Evolutionary conservation across 2,888 invertebrate species (phyloP).

Genomic region (Prenolepis imparis): DNA sequence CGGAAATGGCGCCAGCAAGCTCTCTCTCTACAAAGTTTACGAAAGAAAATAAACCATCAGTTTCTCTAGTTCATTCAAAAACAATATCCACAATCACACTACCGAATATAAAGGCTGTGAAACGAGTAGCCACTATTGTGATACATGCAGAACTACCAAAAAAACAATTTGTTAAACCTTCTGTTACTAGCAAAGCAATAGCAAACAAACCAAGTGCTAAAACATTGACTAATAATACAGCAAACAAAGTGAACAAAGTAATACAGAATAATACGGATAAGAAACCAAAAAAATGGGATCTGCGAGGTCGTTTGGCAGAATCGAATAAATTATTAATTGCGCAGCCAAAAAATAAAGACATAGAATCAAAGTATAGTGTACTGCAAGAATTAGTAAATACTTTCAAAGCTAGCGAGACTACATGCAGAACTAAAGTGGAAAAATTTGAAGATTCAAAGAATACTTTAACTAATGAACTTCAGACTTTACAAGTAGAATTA

Average conservation of each 20-base stretch:
- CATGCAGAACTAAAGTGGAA: conserved; percentile 72
- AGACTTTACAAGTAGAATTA: conserved; percentile 87
- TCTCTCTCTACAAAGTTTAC: conserved; percentile 55
- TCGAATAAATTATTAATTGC: conserved; percentile 88
- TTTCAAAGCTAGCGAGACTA: conserved; percentile 71
- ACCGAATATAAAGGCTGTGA: conserved; percentile 72
- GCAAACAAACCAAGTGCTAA: conserved; percentile 74
- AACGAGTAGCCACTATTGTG: conserved; percentile 73
- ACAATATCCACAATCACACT: conserved; percentile 73
- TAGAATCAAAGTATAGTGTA: conserved; percentile 78
- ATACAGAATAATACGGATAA: conserved; percentile 74
- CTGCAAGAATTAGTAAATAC: conserved; percentile 72
- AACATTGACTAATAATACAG: conserved; percentile 36
- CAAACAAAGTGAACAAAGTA: conserved; percentile 68
- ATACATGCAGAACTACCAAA: conserved; percentile 73
- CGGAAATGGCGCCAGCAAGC: not conserved
- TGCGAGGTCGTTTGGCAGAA: conserved; percentile 81
- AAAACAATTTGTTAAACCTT: conserved; percentile 72
- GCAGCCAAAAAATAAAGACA: conserved; percentile 90
- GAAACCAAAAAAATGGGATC: conserved; percentile 81
- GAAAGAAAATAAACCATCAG: conserved; percentile 78
- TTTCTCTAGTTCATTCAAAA: conserved; percentile 72
- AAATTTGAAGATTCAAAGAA: conserved; percentile 78
- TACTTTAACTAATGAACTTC: conserved; percentile 89
- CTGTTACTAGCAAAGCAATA: conserved; percentile 59